A percentile compares a stretch with the other conserved stretches of the same genome.
These are phyloP conservation scores for Bursaphelenchus okinawaensis DNA, from an alignment of 2,888 invertebrate species.

Conservation along the genomic window DNA sequence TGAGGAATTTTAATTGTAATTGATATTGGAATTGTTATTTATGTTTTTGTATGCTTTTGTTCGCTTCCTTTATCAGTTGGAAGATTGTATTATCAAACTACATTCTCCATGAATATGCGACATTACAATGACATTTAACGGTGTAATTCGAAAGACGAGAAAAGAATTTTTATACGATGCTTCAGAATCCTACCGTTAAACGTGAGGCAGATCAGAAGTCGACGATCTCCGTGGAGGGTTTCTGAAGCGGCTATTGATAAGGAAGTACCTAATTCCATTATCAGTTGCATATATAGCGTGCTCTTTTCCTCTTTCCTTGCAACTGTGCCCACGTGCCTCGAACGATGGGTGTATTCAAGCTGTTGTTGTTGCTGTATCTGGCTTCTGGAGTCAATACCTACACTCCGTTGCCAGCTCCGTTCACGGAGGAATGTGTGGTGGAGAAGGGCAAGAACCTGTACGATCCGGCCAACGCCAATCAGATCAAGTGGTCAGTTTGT, in stretches of 20 bases:
- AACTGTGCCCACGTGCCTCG: not conserved
- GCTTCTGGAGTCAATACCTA: not conserved
- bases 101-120: no score
- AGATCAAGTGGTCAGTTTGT: constrained; percentile 10
- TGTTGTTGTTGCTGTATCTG: not conserved
- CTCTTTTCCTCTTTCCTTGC: not conserved
- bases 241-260: constrained; percentile 2
- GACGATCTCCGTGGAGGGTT: no score
- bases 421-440: constrained; percentile 45
- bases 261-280: not conserved
- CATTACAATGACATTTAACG: no score
- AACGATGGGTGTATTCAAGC: not conserved
- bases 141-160: no score
- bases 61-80: no score
- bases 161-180: no score
- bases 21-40: no score
- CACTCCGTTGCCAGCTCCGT: constrained; percentile 36
- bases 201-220: no score
- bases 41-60: no score
- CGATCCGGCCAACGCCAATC: constrained; percentile 26
- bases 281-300: not conserved
- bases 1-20: no score
- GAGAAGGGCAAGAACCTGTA: constrained; percentile 43
- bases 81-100: no score
- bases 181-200: no score